phyloP scores from a whole-genome alignment of 53 echinoderm and acorn worm genomes.

The Luidia sarsii region DNA sequence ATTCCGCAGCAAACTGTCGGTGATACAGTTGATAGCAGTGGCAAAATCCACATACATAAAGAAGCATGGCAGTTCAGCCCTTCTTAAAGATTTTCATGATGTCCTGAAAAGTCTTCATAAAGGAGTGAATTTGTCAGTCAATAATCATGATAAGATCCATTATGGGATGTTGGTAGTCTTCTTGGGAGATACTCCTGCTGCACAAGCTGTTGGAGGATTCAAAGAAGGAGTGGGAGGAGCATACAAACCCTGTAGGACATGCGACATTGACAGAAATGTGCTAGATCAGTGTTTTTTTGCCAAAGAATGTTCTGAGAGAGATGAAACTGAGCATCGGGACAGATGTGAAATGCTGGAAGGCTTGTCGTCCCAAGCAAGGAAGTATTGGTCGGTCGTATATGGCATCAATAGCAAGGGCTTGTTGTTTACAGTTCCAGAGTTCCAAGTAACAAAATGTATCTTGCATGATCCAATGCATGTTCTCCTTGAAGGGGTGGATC shows the following conservation, averaged over 20 bases:
- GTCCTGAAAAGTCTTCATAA: not conserved
- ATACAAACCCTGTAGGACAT: slow-evolving; percentile 45
- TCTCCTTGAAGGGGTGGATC: slow-evolving; percentile 5
- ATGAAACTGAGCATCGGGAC: slow-evolving; percentile 54
- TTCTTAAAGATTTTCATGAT: slow-evolving; percentile 17
- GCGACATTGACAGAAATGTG: slow-evolving; percentile 18
- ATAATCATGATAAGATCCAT: not conserved
- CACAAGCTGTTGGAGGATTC: slow-evolving; percentile 49
- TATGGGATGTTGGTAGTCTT: slow-evolving; percentile 24
- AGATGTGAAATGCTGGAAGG: slow-evolving; percentile 19
- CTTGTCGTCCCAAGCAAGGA: not conserved
- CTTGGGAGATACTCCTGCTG: slow-evolving; percentile 41
- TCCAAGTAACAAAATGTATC: not conserved
- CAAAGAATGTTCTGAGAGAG: slow-evolving; percentile 2
- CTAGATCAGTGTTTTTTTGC: slow-evolving; percentile 4
- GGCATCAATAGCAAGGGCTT: not conserved
- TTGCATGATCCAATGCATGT: slow-evolving; percentile 22
- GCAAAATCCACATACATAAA: slow-evolving; percentile 36
- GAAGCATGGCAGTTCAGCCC: not conserved
- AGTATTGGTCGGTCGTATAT: slow-evolving; percentile 1
- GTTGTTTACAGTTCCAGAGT: slow-evolving; percentile 5
- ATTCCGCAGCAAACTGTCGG: slow-evolving; percentile 26
- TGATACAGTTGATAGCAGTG: slow-evolving; percentile 39
- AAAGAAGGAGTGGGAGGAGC: slow-evolving; percentile 49
- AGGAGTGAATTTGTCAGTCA: slow-evolving; percentile 7